A percentile compares a stretch with the other conserved stretches of the same genome.
Evolutionary conservation across 2,888 invertebrate species (phyloP).

Genomic region (Macrosoma leucophasiata): DNA sequence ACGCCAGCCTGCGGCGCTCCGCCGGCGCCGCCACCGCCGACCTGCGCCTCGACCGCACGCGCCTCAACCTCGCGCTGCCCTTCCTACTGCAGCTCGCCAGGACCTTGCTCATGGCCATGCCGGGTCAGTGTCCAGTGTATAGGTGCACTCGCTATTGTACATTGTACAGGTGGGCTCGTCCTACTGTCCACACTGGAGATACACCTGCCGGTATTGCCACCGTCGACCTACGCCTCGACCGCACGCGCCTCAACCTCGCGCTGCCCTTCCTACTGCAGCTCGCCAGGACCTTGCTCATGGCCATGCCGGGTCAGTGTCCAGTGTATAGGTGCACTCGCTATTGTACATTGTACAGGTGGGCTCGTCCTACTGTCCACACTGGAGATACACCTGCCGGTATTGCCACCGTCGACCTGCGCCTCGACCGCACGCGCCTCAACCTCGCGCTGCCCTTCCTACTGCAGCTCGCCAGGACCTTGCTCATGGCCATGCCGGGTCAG

Average conservation of each 20-base stretch:
- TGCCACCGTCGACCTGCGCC: conserved; percentile 79
- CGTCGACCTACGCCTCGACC: conserved; percentile 83
- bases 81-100: conserved; percentile 78
- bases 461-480: conserved; percentile 75
- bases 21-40: conserved; percentile 79
- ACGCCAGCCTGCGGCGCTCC: conserved; percentile 80
- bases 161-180: too few relatives aligned
- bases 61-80: conserved; percentile 83
- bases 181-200: too few relatives aligned
- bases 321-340: too few relatives aligned
- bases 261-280: conserved; percentile 81
- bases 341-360: too few relatives aligned
- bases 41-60: conserved; percentile 82
- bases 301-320: conserved; percentile 72
- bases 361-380: too few relatives aligned
- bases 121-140: too few relatives aligned
- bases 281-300: conserved; percentile 77
- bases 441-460: conserved; percentile 83
- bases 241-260: conserved; percentile 82
- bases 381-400: conserved; percentile 76
- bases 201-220: conserved; percentile 76
- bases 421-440: conserved; percentile 83
- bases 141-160: too few relatives aligned
- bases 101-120: conserved; percentile 78
- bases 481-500: conserved; percentile 76